These are phyloP conservation scores for Xenopus tropicalis DNA, from an alignment of 2,113 vertebrate genomes.

Conservation along the genomic window DNA sequence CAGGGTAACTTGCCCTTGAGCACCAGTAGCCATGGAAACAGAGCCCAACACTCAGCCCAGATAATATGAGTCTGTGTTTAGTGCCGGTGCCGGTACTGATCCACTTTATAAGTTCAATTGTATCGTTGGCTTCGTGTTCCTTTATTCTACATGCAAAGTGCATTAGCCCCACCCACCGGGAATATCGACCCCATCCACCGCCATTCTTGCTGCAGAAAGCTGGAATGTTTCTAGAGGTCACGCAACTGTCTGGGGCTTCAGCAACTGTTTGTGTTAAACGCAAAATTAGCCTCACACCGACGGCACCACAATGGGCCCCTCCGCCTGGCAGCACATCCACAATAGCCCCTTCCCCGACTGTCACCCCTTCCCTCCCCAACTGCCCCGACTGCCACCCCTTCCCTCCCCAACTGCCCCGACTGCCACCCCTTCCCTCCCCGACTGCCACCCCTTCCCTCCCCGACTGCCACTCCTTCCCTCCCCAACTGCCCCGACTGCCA, in stretches of 20 bases:
- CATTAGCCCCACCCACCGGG: too few relatives aligned
- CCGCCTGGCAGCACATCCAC: conserved; percentile 50
- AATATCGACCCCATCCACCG: background rate
- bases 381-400: too few relatives aligned
- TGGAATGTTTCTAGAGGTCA: background rate
- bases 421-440: background rate
- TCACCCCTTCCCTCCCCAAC: background rate
- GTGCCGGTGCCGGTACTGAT: too few relatives aligned
- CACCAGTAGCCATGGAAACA: too few relatives aligned
- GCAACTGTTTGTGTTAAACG: conserved; percentile 8
- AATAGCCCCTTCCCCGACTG: conserved; percentile 23
- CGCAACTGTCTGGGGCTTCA: background rate
- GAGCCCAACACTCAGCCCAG: too few relatives aligned
- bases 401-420: too few relatives aligned
- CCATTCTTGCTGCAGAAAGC: background rate
- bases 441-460: too few relatives aligned
- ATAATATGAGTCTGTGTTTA: too few relatives aligned
- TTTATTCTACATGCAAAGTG: too few relatives aligned
- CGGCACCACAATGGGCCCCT: conserved; percentile 2
- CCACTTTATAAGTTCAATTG: too few relatives aligned
- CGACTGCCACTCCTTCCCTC: too few relatives aligned
- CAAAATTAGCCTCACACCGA: background rate
- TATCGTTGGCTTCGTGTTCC: background rate
- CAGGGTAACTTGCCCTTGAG: too few relatives aligned
- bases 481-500: background rate